These are phyloP conservation scores for Lycia hirtaria DNA, from an alignment of 2,888 invertebrate genomes.

Conservation along the genomic window DNA sequence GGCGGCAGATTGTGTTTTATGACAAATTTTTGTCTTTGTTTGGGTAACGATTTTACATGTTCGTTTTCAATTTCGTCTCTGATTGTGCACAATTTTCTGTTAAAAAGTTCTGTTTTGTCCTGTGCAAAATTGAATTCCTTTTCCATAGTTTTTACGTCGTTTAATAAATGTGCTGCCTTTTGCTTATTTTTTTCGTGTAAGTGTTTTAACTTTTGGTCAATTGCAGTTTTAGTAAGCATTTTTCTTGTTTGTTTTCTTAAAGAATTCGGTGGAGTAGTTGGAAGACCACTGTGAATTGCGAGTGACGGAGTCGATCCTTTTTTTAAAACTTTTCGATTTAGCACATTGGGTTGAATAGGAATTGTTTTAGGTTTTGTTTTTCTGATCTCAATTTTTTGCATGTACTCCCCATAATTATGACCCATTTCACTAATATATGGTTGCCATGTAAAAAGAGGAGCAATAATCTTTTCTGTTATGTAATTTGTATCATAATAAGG, in stretches of 20 bases:
- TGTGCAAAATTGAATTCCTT: constrained; percentile 61
- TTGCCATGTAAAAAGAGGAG: constrained; percentile 78
- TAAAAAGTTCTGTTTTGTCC: constrained; percentile 59
- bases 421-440: constrained; percentile 76
- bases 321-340: constrained; percentile 60
- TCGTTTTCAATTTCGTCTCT: constrained; percentile 58
- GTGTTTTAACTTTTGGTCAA: constrained; percentile 68
- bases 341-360: constrained; percentile 66
- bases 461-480: constrained; percentile 78
- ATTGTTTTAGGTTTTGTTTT: constrained; percentile 66
- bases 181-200: constrained; percentile 68
- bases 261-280: constrained; percentile 64
- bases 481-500: constrained; percentile 78
- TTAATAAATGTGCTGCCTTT: constrained; percentile 61
- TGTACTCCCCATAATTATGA: constrained; percentile 64
- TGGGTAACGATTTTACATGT: constrained; percentile 46
- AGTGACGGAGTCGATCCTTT: constrained; percentile 28
- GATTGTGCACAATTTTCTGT: constrained; percentile 53
- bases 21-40: constrained; percentile 45
- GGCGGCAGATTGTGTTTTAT: constrained; percentile 44
- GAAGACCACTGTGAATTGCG: constrained; percentile 33
- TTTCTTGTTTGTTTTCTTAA: constrained; percentile 49
- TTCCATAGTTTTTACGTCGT: constrained; percentile 56
- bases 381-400: constrained; percentile 61
- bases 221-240: constrained; percentile 69